A percentile compares a stretch with the other conserved stretches of the same genome.
Conservation (phyloP, 2,797 vertebrate genomes). For the Myotis pilosus region DNA sequence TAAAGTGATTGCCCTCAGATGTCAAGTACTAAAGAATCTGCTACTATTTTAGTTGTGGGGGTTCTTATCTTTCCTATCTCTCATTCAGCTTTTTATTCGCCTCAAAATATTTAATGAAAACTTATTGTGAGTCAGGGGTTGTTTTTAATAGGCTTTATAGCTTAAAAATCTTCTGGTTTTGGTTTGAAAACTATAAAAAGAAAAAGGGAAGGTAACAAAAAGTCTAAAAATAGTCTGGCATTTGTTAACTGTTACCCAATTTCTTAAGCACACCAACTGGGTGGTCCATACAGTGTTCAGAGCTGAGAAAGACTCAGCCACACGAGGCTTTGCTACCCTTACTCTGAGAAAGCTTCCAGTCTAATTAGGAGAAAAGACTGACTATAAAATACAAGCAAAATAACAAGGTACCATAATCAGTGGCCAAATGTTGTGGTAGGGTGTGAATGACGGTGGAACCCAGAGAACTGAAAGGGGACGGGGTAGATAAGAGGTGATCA, state of each 20-base stretch:
- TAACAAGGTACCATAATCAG: background rate
- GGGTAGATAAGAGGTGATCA: background rate
- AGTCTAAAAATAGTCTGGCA: background rate
- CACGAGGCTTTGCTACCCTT: background rate
- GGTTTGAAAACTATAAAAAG: background rate
- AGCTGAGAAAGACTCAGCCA: background rate
- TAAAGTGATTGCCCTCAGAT: background rate
- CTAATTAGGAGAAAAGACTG: background rate
- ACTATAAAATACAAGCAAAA: background rate
- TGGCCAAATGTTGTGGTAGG: background rate
- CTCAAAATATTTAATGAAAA: conserved; percentile 21
- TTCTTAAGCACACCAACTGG: background rate
- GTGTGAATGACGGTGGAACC: background rate
- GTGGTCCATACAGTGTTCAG: background rate
- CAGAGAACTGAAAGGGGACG: background rate
- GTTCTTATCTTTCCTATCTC: background rate
- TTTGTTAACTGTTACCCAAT: background rate
- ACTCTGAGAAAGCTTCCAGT: background rate
- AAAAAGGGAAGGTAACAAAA: background rate
- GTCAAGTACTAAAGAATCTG: conserved; percentile 34
- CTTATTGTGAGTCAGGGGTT: background rate
- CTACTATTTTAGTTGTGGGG: background rate
- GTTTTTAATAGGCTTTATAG: conserved; percentile 12
- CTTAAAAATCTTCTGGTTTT: conserved; percentile 4
- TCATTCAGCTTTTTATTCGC: background rate